Conservation (phyloP, 2,797 vertebrate species). For the Epinephelus coioides region DNA sequence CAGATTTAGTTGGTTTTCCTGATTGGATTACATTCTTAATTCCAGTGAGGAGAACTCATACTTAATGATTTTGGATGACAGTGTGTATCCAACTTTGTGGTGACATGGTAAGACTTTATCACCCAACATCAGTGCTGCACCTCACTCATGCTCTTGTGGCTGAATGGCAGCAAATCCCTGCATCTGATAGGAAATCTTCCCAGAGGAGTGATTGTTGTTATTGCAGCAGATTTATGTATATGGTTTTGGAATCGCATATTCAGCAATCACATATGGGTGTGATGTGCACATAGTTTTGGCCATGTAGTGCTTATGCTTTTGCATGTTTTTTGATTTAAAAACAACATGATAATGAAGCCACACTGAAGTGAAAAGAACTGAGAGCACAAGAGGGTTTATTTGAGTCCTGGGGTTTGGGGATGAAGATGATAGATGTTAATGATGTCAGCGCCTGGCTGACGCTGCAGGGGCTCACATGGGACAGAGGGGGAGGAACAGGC, state of each 20-base stretch:
- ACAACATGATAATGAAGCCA: neutral
- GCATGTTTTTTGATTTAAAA: neutral
- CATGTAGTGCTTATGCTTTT: neutral
- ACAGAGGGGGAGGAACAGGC: neutral
- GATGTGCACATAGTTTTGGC: neutral
- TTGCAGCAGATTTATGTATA: neutral
- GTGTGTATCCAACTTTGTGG: too few species aligned
- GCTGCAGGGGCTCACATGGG: conserved; percentile 34
- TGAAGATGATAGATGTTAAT: conserved; percentile 4
- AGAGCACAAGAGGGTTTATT: neutral
- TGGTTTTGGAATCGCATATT: neutral
- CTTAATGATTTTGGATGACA: too few species aligned
- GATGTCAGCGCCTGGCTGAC: conserved; percentile 40
- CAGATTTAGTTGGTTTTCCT: neutral
- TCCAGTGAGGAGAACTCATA: neutral
- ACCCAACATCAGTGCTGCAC: neutral
- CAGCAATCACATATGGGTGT: too few species aligned
- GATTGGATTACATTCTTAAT: neutral
- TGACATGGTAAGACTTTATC: neutral
- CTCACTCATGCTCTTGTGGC: neutral
- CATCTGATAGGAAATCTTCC: neutral
- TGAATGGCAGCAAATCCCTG: neutral
- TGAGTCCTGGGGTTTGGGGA: neutral
- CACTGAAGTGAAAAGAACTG: neutral
- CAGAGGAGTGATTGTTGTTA: neutral